Evolutionary conservation across 2,797 vertebrate genomes (phyloP).

Genomic region (Sternotherus odoratus): DNA sequence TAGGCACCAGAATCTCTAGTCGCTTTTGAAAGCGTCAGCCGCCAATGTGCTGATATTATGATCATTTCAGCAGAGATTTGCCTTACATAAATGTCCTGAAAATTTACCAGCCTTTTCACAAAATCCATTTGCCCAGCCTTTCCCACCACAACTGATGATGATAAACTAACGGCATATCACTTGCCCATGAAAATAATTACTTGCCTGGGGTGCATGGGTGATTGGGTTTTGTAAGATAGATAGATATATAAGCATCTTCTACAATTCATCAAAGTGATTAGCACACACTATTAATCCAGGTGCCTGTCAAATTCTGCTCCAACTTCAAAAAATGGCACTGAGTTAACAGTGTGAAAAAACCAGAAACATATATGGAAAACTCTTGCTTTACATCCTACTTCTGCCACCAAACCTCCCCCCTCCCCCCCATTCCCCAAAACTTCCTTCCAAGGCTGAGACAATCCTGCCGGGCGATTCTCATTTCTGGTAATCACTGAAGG

Average conservation of each 20-base stretch:
- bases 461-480: neutral
- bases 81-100: neutral
- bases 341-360: constrained; percentile 11
- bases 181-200: constrained; percentile 54
- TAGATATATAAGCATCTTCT: constrained; percentile 62
- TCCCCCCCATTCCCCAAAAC: neutral
- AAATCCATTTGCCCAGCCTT: neutral
- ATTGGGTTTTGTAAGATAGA: constrained; percentile 62
- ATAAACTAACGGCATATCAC: neutral
- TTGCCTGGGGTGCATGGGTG: constrained; percentile 55
- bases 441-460: neutral
- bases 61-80: neutral
- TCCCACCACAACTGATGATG: constrained; percentile 14
- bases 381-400: constrained; percentile 63
- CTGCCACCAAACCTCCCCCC: constrained; percentile 33
- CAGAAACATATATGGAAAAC: constrained; percentile 59
- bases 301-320: constrained; percentile 54
- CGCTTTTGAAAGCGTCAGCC: neutral
- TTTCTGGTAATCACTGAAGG: neutral
- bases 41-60: neutral
- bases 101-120: neutral
- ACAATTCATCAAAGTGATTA: constrained; percentile 72
- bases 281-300: constrained; percentile 65
- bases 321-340: constrained; percentile 54
- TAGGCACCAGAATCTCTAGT: neutral